Evolutionary conservation across 1,140 invertebrate species (phyloP).

Genomic region (Cyclargus thomasi): DNA sequence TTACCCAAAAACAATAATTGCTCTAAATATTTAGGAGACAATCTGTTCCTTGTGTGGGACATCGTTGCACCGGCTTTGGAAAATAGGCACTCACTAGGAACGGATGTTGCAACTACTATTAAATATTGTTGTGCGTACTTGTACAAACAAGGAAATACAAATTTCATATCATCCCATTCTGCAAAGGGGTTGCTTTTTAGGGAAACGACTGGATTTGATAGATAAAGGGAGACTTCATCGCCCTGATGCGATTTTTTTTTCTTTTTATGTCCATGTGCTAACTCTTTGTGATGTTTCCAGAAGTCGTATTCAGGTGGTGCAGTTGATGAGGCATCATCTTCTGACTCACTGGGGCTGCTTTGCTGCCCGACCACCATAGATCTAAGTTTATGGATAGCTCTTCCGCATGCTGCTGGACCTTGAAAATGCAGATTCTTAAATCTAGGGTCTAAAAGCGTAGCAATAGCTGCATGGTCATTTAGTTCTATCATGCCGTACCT

Average conservation of each 20-base stretch:
- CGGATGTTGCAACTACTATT: conserved; percentile 31
- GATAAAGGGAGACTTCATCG: conserved; percentile 34
- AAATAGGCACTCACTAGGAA: conserved; percentile 30
- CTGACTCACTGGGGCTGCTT: conserved; percentile 35
- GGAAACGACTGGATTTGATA: conserved; percentile 33
- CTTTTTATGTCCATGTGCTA: conserved; percentile 32
- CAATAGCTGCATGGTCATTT: conserved; percentile 30
- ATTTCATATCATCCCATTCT: conserved; percentile 34
- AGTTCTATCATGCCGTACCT: conserved; percentile 30
- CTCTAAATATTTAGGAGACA: conserved; percentile 30
- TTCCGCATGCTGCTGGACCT: conserved; percentile 30
- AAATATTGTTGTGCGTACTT: conserved; percentile 32
- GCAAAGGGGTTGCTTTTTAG: conserved; percentile 29
- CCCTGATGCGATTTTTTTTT: conserved; percentile 33
- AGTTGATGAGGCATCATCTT: conserved; percentile 34
- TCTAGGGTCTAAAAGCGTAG: conserved; percentile 29
- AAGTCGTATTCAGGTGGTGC: conserved; percentile 34
- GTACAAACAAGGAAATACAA: conserved; percentile 31
- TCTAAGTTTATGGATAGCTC: conserved; percentile 35
- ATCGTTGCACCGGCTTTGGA: conserved; percentile 26
- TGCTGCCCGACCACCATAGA: conserved; percentile 31
- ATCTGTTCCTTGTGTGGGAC: conserved; percentile 28
- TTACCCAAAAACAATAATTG: conserved; percentile 25
- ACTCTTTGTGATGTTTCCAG: conserved; percentile 33
- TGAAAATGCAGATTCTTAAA: conserved; percentile 35